phyloP scores from a whole-genome alignment of 2,797 vertebrate species.

The Syngnathus acus region DNA sequence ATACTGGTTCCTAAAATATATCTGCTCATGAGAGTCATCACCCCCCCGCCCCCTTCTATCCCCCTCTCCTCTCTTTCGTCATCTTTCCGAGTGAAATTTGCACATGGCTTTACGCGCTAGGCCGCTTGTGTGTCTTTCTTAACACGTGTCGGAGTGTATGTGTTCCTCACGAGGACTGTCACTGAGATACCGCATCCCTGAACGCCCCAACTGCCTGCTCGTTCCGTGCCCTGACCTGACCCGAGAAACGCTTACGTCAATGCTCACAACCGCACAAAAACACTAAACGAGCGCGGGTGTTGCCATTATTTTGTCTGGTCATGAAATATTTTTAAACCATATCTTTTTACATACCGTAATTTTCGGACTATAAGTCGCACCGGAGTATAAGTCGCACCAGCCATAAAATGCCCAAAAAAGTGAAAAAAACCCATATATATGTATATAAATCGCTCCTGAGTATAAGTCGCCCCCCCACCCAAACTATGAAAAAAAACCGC shows the following conservation, averaged over 20 bases:
- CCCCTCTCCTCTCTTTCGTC: slow-evolving; percentile 36
- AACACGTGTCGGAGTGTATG: slow-evolving; percentile 11
- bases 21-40: slow-evolving; percentile 62
- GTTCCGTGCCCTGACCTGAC: slow-evolving; percentile 5
- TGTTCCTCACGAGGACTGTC: slow-evolving; percentile 6
- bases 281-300: too few relatives aligned
- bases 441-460: too few relatives aligned
- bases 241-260: not conserved
- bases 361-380: too few relatives aligned
- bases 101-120: slow-evolving; percentile 16
- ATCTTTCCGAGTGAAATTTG: slow-evolving; percentile 29
- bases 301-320: too few relatives aligned
- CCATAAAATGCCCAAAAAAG: too few relatives aligned
- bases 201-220: not conserved
- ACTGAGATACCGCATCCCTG: slow-evolving; percentile 6
- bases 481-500: too few relatives aligned
- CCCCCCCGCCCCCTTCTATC: slow-evolving; percentile 20
- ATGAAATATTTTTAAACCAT: too few relatives aligned
- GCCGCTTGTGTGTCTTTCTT: slow-evolving; percentile 7
- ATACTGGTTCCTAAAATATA: slow-evolving; percentile 72
- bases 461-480: too few relatives aligned
- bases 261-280: not conserved
- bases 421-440: too few relatives aligned
- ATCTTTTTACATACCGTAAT: too few relatives aligned
- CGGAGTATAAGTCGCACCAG: too few relatives aligned